Evolutionary conservation across 2,888 invertebrate genomes (phyloP).

Genomic region (Phymatocera aterrima): DNA sequence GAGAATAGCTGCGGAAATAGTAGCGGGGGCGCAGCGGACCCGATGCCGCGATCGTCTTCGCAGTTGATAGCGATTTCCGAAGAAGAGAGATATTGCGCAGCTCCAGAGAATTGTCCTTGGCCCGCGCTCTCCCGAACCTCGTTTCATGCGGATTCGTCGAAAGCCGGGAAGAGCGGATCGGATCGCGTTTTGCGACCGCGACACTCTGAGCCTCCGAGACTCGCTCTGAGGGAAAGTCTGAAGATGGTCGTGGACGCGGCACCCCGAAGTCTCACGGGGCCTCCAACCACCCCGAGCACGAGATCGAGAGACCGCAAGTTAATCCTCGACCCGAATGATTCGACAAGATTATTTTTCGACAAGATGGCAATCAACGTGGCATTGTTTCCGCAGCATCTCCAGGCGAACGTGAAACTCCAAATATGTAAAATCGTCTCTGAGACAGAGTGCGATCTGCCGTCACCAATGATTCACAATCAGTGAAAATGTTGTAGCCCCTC

Average conservation of each 20-base stretch:
- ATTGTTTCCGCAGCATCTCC: constrained; percentile 61
- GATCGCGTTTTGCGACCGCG: constrained; percentile 47
- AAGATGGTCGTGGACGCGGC: constrained; percentile 47
- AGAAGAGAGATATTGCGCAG: constrained; percentile 42
- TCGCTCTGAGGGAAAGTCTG: constrained; percentile 48
- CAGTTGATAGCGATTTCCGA: constrained; percentile 59
- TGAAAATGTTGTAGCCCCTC: constrained; percentile 29
- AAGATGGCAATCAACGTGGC: constrained; percentile 63
- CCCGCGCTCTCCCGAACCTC: neutral
- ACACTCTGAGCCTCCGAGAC: constrained; percentile 50
- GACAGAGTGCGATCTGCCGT: constrained; percentile 57
- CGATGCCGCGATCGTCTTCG: constrained; percentile 57
- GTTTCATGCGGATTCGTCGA: neutral
- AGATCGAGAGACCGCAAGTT: constrained; percentile 48
- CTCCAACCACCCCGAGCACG: constrained; percentile 47
- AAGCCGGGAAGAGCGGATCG: neutral
- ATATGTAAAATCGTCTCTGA: constrained; percentile 61
- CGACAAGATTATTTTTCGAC: constrained; percentile 62
- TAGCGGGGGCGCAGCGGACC: constrained; percentile 54
- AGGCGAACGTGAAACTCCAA: constrained; percentile 59
- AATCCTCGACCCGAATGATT: constrained; percentile 55
- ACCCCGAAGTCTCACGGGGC: constrained; percentile 51
- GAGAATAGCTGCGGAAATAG: constrained; percentile 61
- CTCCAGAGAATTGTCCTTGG: neutral
- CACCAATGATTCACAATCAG: constrained; percentile 51